Percentiles rank a stretch among this genome's conserved stretches.
Evolutionary conservation across 1,140 invertebrate species (phyloP).

Genomic region (Drosophila oshimai): DNA sequence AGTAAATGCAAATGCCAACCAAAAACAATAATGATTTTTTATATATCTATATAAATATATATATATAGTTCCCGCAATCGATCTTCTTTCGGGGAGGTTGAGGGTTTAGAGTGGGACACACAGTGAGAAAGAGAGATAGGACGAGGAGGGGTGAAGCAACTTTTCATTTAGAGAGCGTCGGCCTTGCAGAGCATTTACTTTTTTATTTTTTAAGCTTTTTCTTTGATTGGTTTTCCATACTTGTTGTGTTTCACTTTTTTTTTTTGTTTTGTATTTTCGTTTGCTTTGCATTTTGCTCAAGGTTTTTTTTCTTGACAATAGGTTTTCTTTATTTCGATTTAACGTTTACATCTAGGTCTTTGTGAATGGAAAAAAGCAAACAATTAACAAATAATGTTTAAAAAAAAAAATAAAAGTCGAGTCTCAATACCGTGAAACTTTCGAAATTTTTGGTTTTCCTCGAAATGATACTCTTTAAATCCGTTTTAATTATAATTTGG

Average conservation of each 20-base stretch:
- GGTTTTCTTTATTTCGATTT: neutral
- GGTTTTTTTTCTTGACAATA: conserved; percentile 1
- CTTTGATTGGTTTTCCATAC: conserved; percentile 20
- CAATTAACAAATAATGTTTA: too few relatives aligned
- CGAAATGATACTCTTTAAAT: neutral
- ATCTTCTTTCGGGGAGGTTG: neutral
- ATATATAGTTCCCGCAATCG: conserved; percentile 13
- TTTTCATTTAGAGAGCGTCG: conserved; percentile 29
- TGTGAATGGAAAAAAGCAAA: neutral
- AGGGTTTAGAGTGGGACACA: neutral
- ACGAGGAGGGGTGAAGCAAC: conserved; percentile 28
- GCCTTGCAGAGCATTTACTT: conserved; percentile 21
- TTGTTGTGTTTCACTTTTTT: neutral
- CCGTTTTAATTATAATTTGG: neutral
- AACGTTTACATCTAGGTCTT: conserved; percentile 8
- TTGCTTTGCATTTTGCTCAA: conserved; percentile 6
- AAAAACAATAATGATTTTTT: conserved; percentile 14
- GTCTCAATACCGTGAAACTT: conserved; percentile 2
- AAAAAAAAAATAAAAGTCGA: neutral
- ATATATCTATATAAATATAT: conserved; percentile 4
- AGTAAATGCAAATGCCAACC: conserved; percentile 34
- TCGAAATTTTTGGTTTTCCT: neutral
- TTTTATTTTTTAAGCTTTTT: conserved; percentile 13
- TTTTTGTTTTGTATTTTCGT: neutral
- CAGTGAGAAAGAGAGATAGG: neutral